phyloP scores from a whole-genome alignment of 1,140 invertebrate genomes.

The Drosophila bifasciata region DNA sequence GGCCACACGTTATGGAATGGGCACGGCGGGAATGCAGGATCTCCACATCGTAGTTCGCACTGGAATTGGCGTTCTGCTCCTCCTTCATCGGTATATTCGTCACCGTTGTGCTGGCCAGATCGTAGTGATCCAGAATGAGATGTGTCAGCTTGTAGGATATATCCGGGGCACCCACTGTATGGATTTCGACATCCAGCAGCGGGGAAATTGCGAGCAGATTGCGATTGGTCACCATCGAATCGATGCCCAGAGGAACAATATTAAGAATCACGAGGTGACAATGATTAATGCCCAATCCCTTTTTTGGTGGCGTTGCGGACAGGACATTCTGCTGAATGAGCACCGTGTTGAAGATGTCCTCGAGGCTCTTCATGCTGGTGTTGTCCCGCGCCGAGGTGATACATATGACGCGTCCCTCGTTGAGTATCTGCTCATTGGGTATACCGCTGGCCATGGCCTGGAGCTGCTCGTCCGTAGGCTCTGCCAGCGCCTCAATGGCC shows the following conservation, averaged over 20 bases:
- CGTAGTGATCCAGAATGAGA: slow-evolving; percentile 93
- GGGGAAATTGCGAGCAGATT: slow-evolving; percentile 87
- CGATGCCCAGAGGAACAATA: slow-evolving; percentile 91
- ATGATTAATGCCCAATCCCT: slow-evolving; percentile 90
- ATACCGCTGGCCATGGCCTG: slow-evolving; percentile 55
- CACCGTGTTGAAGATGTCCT: slow-evolving; percentile 93
- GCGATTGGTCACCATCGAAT: slow-evolving; percentile 90
- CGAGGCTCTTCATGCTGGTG: slow-evolving; percentile 91
- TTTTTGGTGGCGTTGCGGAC: slow-evolving; percentile 86
- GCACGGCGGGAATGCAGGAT: slow-evolving; percentile 94
- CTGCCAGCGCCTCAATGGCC: slow-evolving; percentile 93
- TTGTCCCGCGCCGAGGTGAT: slow-evolving; percentile 94
- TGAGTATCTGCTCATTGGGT: slow-evolving; percentile 65
- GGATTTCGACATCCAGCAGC: slow-evolving; percentile 88
- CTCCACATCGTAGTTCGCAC: slow-evolving; percentile 99
- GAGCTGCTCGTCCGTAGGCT: slow-evolving; percentile 90
- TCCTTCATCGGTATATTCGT: slow-evolving; percentile 99
- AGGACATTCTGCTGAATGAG: slow-evolving; percentile 92
- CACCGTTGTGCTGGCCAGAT: slow-evolving; percentile 97
- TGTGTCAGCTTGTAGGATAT: slow-evolving; percentile 89
- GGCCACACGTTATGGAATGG: slow-evolving; percentile 90
- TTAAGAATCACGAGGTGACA: slow-evolving; percentile 96
- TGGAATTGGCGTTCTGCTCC: slow-evolving; percentile 98
- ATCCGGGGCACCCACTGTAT: slow-evolving; percentile 88
- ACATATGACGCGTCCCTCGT: slow-evolving; percentile 93